Conservation (phyloP, 2,888 invertebrate genomes). For the Heliconius hortense region DNA sequence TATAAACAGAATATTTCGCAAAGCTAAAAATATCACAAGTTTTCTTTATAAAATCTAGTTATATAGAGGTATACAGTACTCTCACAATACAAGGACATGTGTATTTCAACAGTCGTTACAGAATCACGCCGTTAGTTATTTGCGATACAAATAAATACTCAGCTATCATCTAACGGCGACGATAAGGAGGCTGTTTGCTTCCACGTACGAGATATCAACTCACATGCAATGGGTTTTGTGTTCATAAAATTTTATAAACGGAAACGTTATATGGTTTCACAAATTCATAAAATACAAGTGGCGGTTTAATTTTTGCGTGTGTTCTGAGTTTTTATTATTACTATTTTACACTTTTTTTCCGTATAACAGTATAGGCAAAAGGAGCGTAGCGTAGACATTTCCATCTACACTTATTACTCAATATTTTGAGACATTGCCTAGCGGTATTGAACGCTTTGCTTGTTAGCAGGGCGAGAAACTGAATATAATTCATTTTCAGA, state of each 20-base stretch:
- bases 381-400: too few relatives aligned
- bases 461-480: too few relatives aligned
- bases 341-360: too few relatives aligned
- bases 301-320: background rate
- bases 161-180: slow-evolving; percentile 41
- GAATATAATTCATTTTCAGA: too few relatives aligned
- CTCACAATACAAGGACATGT: background rate
- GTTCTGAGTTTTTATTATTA: too few relatives aligned
- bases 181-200: slow-evolving; percentile 37
- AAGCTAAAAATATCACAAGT: background rate
- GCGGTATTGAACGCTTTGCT: too few relatives aligned
- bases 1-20: background rate
- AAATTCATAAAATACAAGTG: background rate
- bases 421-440: too few relatives aligned
- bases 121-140: slow-evolving; percentile 37
- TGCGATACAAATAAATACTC: slow-evolving; percentile 41
- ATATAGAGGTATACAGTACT: background rate
- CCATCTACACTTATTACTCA: too few relatives aligned
- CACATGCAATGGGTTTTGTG: slow-evolving; percentile 14
- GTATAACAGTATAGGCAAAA: too few relatives aligned
- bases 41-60: background rate
- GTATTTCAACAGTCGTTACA: slow-evolving; percentile 21
- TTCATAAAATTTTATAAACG: slow-evolving; percentile 11
- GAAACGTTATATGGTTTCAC: background rate
- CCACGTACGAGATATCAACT: slow-evolving; percentile 33